A percentile compares a stretch with the other conserved stretches of the same genome.
These are phyloP conservation scores for Cyclophora punctaria DNA, from an alignment of 2,888 invertebrate species.

Conservation along the genomic window DNA sequence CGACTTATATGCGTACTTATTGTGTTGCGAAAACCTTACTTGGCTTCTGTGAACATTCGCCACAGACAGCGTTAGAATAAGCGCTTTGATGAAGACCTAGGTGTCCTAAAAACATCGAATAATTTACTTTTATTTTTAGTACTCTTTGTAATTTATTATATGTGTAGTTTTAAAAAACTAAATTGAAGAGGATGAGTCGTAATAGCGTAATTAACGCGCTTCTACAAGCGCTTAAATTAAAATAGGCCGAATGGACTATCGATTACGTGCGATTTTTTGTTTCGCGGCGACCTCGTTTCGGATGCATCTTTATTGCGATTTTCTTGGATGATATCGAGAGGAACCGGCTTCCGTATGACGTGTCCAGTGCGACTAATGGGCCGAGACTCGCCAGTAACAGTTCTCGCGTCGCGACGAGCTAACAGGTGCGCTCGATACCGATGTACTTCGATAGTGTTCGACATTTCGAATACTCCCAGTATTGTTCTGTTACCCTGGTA, in stretches of 20 bases:
- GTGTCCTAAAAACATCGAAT: no score
- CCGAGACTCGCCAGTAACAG: constrained; percentile 60
- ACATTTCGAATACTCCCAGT: constrained; percentile 28
- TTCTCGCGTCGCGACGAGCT: constrained; percentile 52
- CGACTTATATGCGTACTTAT: constrained; percentile 3
- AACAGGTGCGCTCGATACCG: constrained; percentile 49
- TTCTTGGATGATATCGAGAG: constrained; percentile 52
- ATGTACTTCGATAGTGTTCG: constrained; percentile 10
- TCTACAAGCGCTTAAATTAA: no score
- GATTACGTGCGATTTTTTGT: constrained; percentile 5
- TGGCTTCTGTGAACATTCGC: constrained; percentile 3
- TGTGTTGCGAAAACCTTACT: constrained; percentile 1
- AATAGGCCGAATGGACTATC: no score
- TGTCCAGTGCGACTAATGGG: constrained; percentile 60
- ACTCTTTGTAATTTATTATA: no score
- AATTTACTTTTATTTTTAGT: no score
- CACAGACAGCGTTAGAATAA: no score
- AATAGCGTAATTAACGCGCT: no score
- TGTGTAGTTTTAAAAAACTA: no score
- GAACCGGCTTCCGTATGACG: constrained; percentile 72
- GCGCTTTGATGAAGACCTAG: no score
- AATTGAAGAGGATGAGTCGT: no score
- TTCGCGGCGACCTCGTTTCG: constrained; percentile 27
- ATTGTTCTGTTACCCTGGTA: constrained; percentile 44
- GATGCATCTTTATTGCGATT: constrained; percentile 48